Percentiles rank a stretch among this genome's conserved stretches.
phyloP scores from a whole-genome alignment of 2,113 vertebrate species.

The Ictalurus furcatus region DNA sequence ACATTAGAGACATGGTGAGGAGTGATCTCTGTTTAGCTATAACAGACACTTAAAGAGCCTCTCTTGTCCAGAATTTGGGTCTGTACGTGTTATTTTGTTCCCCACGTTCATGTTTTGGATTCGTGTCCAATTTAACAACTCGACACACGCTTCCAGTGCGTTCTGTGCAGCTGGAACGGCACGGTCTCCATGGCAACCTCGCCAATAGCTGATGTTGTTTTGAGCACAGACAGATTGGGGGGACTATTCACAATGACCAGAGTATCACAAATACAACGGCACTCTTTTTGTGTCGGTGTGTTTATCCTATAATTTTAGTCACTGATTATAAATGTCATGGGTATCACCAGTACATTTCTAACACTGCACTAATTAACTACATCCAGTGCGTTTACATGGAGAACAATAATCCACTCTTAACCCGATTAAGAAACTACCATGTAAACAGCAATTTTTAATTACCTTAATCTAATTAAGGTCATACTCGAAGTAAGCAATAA shows the following conservation, averaged over 20 bases:
- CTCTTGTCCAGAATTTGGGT: not conserved
- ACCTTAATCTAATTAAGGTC: no score
- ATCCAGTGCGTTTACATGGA: no score
- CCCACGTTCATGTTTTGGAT: not conserved
- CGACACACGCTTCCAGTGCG: conserved; percentile 25
- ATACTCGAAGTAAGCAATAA: no score
- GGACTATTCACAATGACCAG: conserved; percentile 7
- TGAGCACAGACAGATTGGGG: conserved; percentile 42
- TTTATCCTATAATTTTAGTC: conserved; percentile 5
- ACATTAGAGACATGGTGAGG: not conserved
- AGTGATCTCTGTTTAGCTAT: not conserved
- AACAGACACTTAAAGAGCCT: not conserved
- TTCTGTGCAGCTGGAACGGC: conserved; percentile 46
- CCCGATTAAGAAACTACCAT: no score
- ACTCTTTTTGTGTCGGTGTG: not conserved
- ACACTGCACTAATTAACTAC: no score
- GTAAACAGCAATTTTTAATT: no score
- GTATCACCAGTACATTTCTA: no score
- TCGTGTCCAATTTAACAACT: conserved; percentile 39
- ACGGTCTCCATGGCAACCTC: conserved; percentile 54
- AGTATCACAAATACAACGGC: conserved; percentile 30
- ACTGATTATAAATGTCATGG: not conserved
- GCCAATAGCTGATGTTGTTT: conserved; percentile 37
- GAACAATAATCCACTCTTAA: no score
- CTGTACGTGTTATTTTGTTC: not conserved